Base-by-base conservation (phyloP, 2,797 vertebrate species). In the Hypotaenidia okinawae region DNA sequence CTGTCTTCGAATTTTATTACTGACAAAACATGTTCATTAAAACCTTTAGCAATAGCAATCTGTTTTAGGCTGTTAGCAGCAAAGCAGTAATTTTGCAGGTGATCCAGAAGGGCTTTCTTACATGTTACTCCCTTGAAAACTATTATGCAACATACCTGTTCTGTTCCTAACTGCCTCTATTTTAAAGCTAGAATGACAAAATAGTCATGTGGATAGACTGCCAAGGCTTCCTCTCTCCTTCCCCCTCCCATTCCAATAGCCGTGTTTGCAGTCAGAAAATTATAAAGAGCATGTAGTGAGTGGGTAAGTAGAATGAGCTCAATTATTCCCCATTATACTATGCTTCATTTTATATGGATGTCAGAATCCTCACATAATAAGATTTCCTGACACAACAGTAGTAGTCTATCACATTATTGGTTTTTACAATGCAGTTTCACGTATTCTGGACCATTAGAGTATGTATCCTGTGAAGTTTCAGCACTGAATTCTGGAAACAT, bases 11-110 rank as follows among this genome's bases (percentile, higher is more conserved):
- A 76, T 93, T 95, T 96, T 90, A 63, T 89, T 88, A 67, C 73
- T 87, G 67, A 93, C 88, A 87, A 91, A 91, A 91, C 33, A 58
- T 41, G 70, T 89, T 96, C 78, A 70, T 93, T 95, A 90, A 93
- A 94, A 80, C 54, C 84, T 86, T 88, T 58, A 87, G 67, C 80
- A 94, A 43, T 87, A 94, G n/a, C 75, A 95, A 67, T 92, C 75
- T 95, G 72, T 90, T 87, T 47, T 55, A 83, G 54, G 57, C 92
- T 93, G 82, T 91, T 94, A 92, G 75, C 61, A 80, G 72, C 68
- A 95, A 93, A 94, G 76, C 54, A 77, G 64, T 95, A 93, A 93
- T 94, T 97, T 96, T 90, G 62, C 90, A 93, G 75, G 81, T 94
- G 89, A 85, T 80, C 68, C 78, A 89, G 54, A 77, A 87, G 64